Conservation (phyloP, 2,888 invertebrate species). For the Tenthredo scrophulariae region DNA sequence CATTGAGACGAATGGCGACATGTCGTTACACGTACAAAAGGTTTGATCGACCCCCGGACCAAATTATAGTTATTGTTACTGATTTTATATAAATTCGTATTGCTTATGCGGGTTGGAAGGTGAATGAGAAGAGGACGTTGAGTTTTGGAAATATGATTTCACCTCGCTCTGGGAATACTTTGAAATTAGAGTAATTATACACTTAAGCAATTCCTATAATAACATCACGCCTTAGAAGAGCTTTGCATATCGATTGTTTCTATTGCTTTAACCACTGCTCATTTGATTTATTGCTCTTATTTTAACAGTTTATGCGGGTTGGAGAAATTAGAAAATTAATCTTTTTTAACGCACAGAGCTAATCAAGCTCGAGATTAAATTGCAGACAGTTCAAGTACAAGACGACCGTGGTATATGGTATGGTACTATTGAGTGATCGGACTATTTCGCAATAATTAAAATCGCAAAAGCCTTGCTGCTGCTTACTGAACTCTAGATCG, state of each 20-base stretch:
- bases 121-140: not conserved
- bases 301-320: not conserved
- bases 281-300: not conserved
- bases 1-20: not conserved
- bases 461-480: not conserved
- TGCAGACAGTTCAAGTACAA: slow-evolving; percentile 45
- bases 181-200: not conserved
- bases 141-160: not conserved
- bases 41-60: not conserved
- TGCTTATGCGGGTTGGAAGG: not conserved
- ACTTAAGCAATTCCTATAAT: not conserved
- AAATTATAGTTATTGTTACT: not conserved
- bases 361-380: slow-evolving; percentile 27
- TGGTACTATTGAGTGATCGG: slow-evolving; percentile 24
- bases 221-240: not conserved
- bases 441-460: slow-evolving; percentile 29
- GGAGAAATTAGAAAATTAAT: not conserved
- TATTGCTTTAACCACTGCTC: not conserved
- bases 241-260: not conserved
- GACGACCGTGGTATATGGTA: slow-evolving; percentile 41
- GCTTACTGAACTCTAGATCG: not conserved
- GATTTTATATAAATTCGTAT: not conserved
- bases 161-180: not conserved
- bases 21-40: not conserved
- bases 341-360: not conserved